Base-by-base conservation (phyloP, 1,140 invertebrate species). In the Cryptotermes secundus region DNA sequence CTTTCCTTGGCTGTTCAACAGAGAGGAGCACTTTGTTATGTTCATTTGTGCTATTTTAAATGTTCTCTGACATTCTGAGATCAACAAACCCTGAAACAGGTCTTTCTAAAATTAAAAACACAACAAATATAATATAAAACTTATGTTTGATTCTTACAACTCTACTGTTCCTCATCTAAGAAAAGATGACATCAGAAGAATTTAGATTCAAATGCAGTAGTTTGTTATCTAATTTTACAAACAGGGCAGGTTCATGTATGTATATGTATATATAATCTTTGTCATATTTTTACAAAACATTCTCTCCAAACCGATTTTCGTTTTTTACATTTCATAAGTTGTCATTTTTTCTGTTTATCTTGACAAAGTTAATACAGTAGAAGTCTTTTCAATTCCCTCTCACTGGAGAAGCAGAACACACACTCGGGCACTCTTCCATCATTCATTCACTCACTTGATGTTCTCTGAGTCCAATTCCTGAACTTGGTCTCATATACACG, bases 81-180 rank as follows among this genome's bases (percentile, higher is more conserved):
- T 84, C 84, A 84, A 84, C 80, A 81, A 83, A 80, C 80, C 84
- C 79, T 84, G 83, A 84, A 84, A 84, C 45, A 81, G 42, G 79
- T 81, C 14, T 34, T 45, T 81, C 82, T 59, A n/a, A 36, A 80
- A 80, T 22, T 79, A 80, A 84, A 84, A 49, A 72, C 53, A 34
- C 34, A 36, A 36, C 34, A 53, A 72, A 49, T 53, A 35, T 79
- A 59, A 65, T 34, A 34, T 42, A 83, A 83, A 83, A 26, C 49
- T 34, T 16, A 59, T 14, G 79, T 24, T 49, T 83, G 49, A 59
- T 72, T 49, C 53, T 83, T 83, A 65, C 12, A 59, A 36, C 19
- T 83, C 22, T 45, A 34, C 12, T 22, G 34, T 82, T 83, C 34
- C 34, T 45, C 35, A 83, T 53, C 36, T 22, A 9, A 6, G 4